These are phyloP conservation scores for Aurelia aurita DNA, from an alignment of 30 jellyfish, hydroid and myxozoan genomes.

Conservation along the genomic window DNA sequence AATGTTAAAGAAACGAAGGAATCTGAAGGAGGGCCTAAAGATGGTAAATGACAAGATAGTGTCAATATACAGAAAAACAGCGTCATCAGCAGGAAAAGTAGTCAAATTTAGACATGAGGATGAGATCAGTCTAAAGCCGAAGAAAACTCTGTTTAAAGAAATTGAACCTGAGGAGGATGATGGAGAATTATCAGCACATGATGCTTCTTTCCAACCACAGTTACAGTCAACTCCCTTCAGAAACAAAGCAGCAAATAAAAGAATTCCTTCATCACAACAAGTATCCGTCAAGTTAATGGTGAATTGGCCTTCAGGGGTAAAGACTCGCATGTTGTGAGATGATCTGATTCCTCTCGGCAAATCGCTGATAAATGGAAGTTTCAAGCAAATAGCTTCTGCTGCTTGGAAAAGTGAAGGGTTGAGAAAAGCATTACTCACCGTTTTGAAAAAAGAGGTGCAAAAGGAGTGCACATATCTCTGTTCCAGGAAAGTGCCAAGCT, in stretches of 20 bases:
- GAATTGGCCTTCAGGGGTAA: constrained; percentile 5
- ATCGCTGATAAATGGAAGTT: background rate
- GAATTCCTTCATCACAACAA: background rate
- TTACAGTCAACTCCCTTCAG: background rate
- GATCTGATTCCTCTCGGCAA: constrained; percentile 6
- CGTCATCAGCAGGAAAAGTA: background rate
- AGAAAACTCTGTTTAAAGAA: too few species aligned
- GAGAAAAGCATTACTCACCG: constrained; percentile 8
- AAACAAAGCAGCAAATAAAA: background rate
- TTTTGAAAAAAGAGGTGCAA: background rate
- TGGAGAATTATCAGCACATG: too few species aligned
- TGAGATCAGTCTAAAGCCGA: too few species aligned
- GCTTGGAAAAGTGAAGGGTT: constrained; percentile 16
- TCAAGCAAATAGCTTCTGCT: constrained; percentile 8
- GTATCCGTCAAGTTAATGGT: background rate
- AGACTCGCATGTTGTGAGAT: background rate
- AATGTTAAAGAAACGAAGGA: constrained; percentile 19
- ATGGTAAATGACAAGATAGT: background rate
- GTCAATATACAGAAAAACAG: background rate
- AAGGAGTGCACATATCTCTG: constrained; percentile 15
- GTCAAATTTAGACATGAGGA: too few species aligned
- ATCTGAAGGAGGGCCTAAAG: background rate
- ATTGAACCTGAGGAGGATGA: too few species aligned
- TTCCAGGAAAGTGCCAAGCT: constrained; percentile 8
- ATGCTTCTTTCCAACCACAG: background rate